phyloP scores from a whole-genome alignment of 2,113 vertebrate species.

The Protobothrops mucrosquamatus region DNA sequence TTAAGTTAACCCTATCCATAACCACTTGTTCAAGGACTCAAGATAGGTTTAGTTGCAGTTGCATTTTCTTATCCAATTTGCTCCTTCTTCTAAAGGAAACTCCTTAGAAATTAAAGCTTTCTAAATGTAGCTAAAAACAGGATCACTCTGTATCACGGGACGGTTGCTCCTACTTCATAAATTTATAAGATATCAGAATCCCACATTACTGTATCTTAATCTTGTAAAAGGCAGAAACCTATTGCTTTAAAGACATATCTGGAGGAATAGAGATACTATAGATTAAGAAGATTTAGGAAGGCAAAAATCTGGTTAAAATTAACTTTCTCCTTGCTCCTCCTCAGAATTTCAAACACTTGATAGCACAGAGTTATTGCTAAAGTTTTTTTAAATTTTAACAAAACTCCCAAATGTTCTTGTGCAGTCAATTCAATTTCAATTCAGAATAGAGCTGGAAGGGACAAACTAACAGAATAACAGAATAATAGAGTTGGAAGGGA shows the following conservation, averaged over 20 bases:
- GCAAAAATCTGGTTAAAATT: background rate
- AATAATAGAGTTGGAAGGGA: no score
- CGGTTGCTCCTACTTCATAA: background rate
- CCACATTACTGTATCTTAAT: background rate
- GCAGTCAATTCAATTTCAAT: background rate
- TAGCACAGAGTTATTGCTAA: background rate
- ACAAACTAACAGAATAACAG: no score
- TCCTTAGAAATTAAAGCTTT: slow-evolving; percentile 4
- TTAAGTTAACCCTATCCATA: background rate
- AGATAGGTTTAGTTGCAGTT: background rate
- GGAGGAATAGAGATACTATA: background rate
- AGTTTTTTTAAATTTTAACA: background rate
- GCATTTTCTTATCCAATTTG: slow-evolving; percentile 19
- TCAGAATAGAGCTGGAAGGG: no score
- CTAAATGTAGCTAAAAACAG: slow-evolving; percentile 37
- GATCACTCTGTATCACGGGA: slow-evolving; percentile 20
- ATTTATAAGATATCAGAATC: background rate
- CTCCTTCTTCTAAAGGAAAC: slow-evolving; percentile 5
- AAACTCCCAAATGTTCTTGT: background rate
- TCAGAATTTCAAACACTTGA: background rate
- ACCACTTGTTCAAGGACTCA: background rate
- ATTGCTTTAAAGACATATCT: background rate
- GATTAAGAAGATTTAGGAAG: background rate
- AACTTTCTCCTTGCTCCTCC: background rate
- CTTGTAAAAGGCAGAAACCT: background rate